phyloP scores from a whole-genome alignment of 2,113 vertebrate species.

The Istiophorus platypterus region DNA sequence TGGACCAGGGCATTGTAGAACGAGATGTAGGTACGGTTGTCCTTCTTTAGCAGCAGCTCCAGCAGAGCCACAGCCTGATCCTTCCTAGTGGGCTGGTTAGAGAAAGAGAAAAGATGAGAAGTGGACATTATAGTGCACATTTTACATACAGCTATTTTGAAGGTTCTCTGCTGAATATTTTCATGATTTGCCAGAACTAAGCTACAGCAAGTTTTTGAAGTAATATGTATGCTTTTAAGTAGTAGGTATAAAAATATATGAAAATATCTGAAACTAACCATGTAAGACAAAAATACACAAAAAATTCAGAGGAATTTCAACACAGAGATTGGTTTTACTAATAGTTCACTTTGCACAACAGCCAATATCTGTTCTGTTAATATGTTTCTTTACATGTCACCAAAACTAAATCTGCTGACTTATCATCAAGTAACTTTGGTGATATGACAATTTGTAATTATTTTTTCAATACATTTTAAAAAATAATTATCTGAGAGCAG shows the following conservation, averaged over 20 bases:
- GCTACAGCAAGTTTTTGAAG: neutral
- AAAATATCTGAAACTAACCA: neutral
- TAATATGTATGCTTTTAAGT: neutral
- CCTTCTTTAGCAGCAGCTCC: slow-evolving; percentile 90
- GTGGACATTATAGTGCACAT: neutral
- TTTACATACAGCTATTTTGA: neutral
- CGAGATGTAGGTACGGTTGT: slow-evolving; percentile 91
- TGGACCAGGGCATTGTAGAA: slow-evolving; percentile 95
- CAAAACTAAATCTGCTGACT: neutral
- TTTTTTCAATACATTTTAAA: neutral
- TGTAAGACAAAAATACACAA: neutral
- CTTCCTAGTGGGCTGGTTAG: slow-evolving; percentile 84
- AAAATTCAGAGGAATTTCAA: too few species aligned
- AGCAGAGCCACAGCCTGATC: slow-evolving; percentile 89
- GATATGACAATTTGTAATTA: neutral
- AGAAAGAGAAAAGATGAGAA: neutral
- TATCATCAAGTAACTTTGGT: neutral
- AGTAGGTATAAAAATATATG: neutral
- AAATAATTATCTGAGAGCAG: neutral
- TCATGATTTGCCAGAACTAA: neutral
- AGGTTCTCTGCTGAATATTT: neutral
- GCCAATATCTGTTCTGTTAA: neutral
- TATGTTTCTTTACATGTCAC: too few species aligned
- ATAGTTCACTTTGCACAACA: neutral
- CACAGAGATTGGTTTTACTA: neutral